These are phyloP conservation scores for Sebastes oblongus DNA, from an alignment of 2,797 vertebrate species.

Conservation along the genomic window DNA sequence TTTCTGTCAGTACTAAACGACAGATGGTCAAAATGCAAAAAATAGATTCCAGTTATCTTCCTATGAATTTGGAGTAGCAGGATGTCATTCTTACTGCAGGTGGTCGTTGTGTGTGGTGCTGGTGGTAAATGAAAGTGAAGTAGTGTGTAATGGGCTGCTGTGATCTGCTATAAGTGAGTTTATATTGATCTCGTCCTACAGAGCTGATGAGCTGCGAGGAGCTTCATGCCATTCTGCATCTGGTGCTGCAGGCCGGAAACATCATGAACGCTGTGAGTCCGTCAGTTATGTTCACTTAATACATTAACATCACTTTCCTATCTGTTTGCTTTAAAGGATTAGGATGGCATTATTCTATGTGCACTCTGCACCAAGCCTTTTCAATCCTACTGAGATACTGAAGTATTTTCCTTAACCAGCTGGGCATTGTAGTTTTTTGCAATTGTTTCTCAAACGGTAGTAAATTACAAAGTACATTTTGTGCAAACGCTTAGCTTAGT, in stretches of 20 bases:
- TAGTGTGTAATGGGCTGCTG: not conserved
- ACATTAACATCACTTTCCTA: not conserved
- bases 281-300: not conserved
- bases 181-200: conserved; percentile 65
- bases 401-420: not conserved
- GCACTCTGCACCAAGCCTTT: rapidly evolving
- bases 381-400: not conserved
- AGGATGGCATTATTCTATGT: not conserved
- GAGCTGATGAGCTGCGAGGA: conserved; percentile 95
- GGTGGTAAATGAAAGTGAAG: not conserved
- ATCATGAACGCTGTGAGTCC: conserved; percentile 97
- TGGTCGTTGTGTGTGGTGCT: not conserved
- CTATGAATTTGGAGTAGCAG: not conserved
- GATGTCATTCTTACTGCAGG: not conserved
- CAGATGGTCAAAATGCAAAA: not conserved
- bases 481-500: not conserved
- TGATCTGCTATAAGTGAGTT: conserved; percentile 36
- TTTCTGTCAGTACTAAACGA: not conserved
- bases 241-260: conserved; percentile 98
- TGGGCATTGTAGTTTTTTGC: not conserved
- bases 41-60: not conserved
- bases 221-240: conserved; percentile 93
- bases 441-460: not conserved
- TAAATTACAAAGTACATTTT: not conserved
- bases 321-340: not conserved